Evolutionary conservation across 2,113 vertebrate species (phyloP), one percentile per base, ranked within the genome.

Genomic region (Plecotus auritus): DNA sequence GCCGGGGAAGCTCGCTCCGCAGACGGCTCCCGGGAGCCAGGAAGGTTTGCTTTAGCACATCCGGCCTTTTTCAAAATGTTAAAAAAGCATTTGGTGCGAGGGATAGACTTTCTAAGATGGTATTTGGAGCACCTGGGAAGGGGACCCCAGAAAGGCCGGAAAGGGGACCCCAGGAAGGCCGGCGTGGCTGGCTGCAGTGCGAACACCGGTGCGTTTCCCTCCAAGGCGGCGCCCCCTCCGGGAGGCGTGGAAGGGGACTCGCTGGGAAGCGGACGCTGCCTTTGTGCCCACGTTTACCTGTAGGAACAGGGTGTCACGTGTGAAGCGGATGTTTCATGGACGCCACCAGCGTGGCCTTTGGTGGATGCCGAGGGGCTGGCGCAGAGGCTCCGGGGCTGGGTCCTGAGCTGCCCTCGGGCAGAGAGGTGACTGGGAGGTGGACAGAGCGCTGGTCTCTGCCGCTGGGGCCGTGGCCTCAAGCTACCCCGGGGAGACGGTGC

Each of bases 231-330:
- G 47, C n/a, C n/a, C n/a, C n/a, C n/a, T n/a, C n/a, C n/a, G 2
- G 96, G 93, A 78, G 92, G 77, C 16, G 10, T 7, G 70, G 10
- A 66, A 35, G 37, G 80, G 45, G 56, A 14, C 84, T 74, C 3
- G 13, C 76, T 32, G n/a, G n/a, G n/a, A n/a, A n/a, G n/a, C 93
- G 83, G 28, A 95, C 69, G 23, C 83, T 17, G 93, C 72, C 66
- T 93, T n/a, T 76, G 80, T 35, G 84, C n/a, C 88, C 82, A 28
- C 9, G 4, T 54, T 78, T 47, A 45, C 88, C 77, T 47, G 82
- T 16, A 30, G 83, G 56, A 89, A 83, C 40, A 42, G 42, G 74
- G 61, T 14, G 73, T 92, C 28, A n/a, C 12, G 16, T 80, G 95
- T 88, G 64, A 13, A 93, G 92, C 42, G 88, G 20, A 18, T 56